phyloP scores from a whole-genome alignment of 2,113 vertebrate species.

The Chaetorhynchus papuensis region DNA sequence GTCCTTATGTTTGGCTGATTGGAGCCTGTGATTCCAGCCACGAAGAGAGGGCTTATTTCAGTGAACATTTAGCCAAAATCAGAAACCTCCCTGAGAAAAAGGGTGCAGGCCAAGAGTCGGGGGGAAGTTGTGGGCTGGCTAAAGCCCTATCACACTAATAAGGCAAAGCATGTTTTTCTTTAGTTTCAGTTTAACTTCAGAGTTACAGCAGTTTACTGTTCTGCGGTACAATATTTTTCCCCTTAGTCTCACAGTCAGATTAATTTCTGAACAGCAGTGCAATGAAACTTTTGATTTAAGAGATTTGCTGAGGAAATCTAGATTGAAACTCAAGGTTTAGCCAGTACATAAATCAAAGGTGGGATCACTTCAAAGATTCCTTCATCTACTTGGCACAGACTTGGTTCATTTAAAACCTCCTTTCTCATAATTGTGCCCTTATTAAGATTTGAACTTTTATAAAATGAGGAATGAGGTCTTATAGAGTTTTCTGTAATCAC shows the following conservation, averaged over 20 bases:
- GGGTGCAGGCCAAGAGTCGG: slow-evolving; percentile 1
- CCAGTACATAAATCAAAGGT: slow-evolving; percentile 62
- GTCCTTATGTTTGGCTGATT: neutral
- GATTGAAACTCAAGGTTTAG: slow-evolving; percentile 56
- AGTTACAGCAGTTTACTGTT: slow-evolving; percentile 50
- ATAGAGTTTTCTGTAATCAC: slow-evolving; percentile 9
- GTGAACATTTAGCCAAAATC: neutral
- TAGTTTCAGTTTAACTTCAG: slow-evolving; percentile 32
- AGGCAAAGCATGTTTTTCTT: slow-evolving; percentile 44
- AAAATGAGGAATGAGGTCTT: slow-evolving; percentile 51
- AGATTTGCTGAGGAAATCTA: slow-evolving; percentile 64
- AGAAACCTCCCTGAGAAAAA: slow-evolving; percentile 27
- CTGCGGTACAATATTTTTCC: slow-evolving; percentile 12
- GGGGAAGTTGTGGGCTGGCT: slow-evolving; percentile 19
- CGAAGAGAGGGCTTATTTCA: neutral
- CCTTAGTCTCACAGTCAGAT: slow-evolving; percentile 43
- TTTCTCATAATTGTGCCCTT: slow-evolving; percentile 42
- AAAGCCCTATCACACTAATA: slow-evolving; percentile 49
- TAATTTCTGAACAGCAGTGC: slow-evolving; percentile 44
- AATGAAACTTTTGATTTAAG: slow-evolving; percentile 64
- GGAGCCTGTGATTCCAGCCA: neutral
- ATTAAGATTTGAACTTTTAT: slow-evolving; percentile 45
- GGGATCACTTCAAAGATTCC: slow-evolving; percentile 62
- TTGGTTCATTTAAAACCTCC: slow-evolving; percentile 33
- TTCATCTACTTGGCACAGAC: slow-evolving; percentile 46